Percentiles rank a stretch among this genome's conserved stretches.
These are phyloP conservation scores for Aleiodes sp. DNA, from an alignment of 1,140 invertebrate species.

Conservation along the genomic window DNA sequence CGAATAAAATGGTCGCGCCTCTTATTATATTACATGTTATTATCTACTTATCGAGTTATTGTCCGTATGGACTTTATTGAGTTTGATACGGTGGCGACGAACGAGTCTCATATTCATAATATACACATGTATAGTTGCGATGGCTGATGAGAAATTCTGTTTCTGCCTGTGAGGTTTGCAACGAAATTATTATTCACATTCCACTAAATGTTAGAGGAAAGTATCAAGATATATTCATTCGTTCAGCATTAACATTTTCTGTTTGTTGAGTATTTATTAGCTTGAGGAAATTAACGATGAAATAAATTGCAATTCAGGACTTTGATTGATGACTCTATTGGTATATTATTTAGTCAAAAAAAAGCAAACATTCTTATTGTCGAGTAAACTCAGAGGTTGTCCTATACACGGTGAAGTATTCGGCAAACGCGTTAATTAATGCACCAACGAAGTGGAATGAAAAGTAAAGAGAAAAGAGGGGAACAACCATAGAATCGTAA, in stretches of 20 bases:
- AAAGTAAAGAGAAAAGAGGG: slow-evolving; percentile 15
- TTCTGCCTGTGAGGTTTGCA: too few relatives aligned
- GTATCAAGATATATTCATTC: too few relatives aligned
- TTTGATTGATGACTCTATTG: not conserved
- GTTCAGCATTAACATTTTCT: too few relatives aligned
- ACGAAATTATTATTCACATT: too few relatives aligned
- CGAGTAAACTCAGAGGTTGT: slow-evolving; percentile 21
- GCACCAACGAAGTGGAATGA: slow-evolving; percentile 37
- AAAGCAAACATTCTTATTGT: slow-evolving; percentile 27
- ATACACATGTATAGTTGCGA: too few relatives aligned
- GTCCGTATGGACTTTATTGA: slow-evolving; percentile 51
- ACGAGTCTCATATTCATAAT: slow-evolving; percentile 6
- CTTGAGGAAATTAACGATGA: too few relatives aligned
- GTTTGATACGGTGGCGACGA: slow-evolving; percentile 39
- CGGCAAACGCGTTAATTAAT: slow-evolving; percentile 42
- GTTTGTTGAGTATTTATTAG: too few relatives aligned
- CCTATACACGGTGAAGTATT: not conserved
- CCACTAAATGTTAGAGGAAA: too few relatives aligned
- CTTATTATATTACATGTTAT: slow-evolving; percentile 57
- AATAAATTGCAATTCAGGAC: not conserved
- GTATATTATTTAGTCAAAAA: not conserved
- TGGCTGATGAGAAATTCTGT: too few relatives aligned
- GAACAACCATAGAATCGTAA: not conserved
- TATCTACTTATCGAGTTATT: slow-evolving; percentile 57
- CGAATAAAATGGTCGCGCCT: slow-evolving; percentile 39